A percentile compares a stretch with the other conserved stretches of the same genome.
Evolutionary conservation across 2,888 invertebrate species (phyloP).

Genomic region (Poecilobothrus nobilitatus): DNA sequence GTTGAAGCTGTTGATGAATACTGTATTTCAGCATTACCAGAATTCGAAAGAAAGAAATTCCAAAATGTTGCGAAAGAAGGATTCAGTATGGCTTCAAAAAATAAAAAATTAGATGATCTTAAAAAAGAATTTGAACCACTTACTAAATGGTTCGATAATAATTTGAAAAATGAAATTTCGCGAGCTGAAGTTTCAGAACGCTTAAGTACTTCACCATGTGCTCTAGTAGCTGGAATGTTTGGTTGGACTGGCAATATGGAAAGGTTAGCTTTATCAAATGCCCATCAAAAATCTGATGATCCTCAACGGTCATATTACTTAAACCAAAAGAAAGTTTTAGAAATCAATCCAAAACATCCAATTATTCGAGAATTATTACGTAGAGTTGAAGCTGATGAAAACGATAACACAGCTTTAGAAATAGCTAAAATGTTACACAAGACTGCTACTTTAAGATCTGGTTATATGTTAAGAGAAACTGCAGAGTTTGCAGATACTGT

Average conservation of each 20-base stretch:
- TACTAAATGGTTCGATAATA: slow-evolving; percentile 77
- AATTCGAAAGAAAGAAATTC: slow-evolving; percentile 98
- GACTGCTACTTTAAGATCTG: slow-evolving; percentile 87
- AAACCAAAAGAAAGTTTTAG: slow-evolving; percentile 91
- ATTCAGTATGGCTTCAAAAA: slow-evolving; percentile 70
- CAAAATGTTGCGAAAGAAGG: slow-evolving; percentile 99
- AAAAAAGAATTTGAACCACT: slow-evolving; percentile 80
- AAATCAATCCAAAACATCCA: slow-evolving; percentile 96
- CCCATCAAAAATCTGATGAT: slow-evolving; percentile 92
- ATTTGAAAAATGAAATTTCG: slow-evolving; percentile 66
- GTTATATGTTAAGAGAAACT: slow-evolving; percentile 83
- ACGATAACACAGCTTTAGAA: slow-evolving; percentile 68
- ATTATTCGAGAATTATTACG: slow-evolving; percentile 83
- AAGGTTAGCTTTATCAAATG: slow-evolving; percentile 86
- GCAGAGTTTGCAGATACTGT: slow-evolving; percentile 83
- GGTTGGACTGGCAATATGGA: slow-evolving; percentile 99
- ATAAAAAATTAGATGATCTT: slow-evolving; percentile 59
- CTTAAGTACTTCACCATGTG: slow-evolving; percentile 86
- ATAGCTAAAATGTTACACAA: slow-evolving; percentile 85
- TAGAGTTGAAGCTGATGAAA: slow-evolving; percentile 67
- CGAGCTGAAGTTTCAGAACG: slow-evolving; percentile 83
- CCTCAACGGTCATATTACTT: slow-evolving; percentile 79
- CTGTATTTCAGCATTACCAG: slow-evolving; percentile 88
- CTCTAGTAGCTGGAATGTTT: slow-evolving; percentile 90
- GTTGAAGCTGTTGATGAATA: slow-evolving; percentile 98